phyloP scores from a whole-genome alignment of 2,113 vertebrate species.

The Lophius piscatorius region DNA sequence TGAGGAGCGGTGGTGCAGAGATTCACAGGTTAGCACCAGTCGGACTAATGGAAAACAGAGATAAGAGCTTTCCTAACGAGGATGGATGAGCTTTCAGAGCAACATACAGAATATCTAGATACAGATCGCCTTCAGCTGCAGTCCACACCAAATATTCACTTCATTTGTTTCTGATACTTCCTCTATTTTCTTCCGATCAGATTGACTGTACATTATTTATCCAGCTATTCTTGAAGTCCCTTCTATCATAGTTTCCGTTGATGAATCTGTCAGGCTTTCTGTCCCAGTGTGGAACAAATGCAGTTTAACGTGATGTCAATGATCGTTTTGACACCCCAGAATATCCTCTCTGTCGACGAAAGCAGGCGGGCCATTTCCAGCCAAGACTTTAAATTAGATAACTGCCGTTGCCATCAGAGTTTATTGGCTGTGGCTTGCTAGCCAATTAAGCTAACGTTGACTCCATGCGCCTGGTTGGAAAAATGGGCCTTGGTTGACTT shows the following conservation, averaged over 20 bases:
- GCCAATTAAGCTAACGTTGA: background rate
- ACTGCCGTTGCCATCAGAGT: background rate
- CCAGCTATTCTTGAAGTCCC: background rate
- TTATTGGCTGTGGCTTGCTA: background rate
- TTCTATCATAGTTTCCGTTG: too few species aligned
- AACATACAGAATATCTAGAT: background rate
- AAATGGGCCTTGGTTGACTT: background rate
- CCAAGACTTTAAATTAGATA: too few species aligned
- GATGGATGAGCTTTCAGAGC: conserved; percentile 49
- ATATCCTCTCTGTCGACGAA: too few species aligned
- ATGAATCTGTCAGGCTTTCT: too few species aligned
- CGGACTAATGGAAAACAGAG: conserved; percentile 44
- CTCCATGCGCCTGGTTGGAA: background rate
- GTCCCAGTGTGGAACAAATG: too few species aligned
- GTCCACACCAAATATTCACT: background rate
- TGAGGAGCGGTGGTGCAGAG: conserved; percentile 9
- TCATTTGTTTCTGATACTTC: background rate
- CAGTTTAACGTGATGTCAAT: too few species aligned
- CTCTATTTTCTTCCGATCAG: background rate
- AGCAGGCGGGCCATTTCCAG: too few species aligned
- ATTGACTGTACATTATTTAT: too few species aligned
- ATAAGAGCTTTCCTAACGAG: conserved; percentile 23
- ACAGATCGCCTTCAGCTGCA: background rate
- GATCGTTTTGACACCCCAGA: too few species aligned
- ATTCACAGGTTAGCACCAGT: conserved; percentile 39